Conservation (phyloP, 2,113 vertebrate genomes). For the Alouatta palliata region DNA sequence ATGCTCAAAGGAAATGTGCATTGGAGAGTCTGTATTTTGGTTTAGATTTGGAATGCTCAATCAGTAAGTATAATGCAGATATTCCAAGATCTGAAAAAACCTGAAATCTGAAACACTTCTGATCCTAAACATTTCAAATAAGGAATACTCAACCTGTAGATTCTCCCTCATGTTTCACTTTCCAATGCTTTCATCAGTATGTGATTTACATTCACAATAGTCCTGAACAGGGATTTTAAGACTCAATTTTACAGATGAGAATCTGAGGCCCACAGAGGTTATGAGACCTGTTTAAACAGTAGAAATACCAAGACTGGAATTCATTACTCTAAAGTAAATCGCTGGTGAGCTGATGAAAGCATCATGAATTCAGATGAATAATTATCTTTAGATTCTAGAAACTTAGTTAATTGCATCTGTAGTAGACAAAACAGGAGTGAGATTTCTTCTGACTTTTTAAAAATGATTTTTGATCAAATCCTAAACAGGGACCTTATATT, state of each 20-base stretch:
- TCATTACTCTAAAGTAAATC: not conserved
- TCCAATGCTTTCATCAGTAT: not conserved
- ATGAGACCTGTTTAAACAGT: not conserved
- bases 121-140: not conserved
- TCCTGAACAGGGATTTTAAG: not conserved
- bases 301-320: not conserved
- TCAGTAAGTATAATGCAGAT: not conserved
- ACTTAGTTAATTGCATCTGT: not conserved
- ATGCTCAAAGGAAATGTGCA: not conserved
- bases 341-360: not conserved
- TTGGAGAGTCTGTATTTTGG: not conserved
- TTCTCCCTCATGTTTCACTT: not conserved
- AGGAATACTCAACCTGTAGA: not conserved
- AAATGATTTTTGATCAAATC: not conserved
- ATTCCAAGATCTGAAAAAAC: not conserved
- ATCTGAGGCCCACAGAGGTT: conserved; percentile 3
- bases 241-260: not conserved
- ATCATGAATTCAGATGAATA: conserved; percentile 23
- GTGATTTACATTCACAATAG: not conserved
- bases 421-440: not conserved
- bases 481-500: conserved; percentile 11
- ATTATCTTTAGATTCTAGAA: conserved; percentile 8
- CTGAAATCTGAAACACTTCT: not conserved
- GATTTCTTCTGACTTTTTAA: not conserved
- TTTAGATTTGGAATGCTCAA: not conserved